These are phyloP conservation scores for Oopsacas minuta DNA, from an alignment of 37 sponge, comb jelly and placozoan species.

Conservation along the genomic window DNA sequence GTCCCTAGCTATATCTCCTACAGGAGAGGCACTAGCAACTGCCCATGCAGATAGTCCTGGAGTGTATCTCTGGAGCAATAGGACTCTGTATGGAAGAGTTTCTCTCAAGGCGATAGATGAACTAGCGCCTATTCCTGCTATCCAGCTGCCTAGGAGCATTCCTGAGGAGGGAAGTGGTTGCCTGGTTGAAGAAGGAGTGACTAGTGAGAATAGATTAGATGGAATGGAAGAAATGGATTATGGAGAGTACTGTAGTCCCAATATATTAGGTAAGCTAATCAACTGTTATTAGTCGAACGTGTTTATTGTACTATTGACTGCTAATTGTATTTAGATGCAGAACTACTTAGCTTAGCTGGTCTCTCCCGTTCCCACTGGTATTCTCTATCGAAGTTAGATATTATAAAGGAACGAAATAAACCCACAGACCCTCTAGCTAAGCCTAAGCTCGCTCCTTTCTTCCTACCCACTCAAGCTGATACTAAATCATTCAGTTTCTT, in stretches of 20 bases:
- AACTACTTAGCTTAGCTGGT: constrained; percentile 57
- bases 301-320: constrained; percentile 10
- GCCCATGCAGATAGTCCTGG: constrained; percentile 76
- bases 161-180: constrained; percentile 10
- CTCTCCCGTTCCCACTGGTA: constrained; percentile 76
- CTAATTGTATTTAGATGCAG: constrained; percentile 23
- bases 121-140: constrained; percentile 16
- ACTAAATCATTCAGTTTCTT: constrained; percentile 24
- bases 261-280: not conserved
- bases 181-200: constrained; percentile 17
- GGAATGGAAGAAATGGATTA: not conserved
- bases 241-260: constrained; percentile 4
- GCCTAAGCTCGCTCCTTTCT: constrained; percentile 80
- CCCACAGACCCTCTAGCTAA: constrained; percentile 71
- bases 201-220: not conserved
- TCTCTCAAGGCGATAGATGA: constrained; percentile 48
- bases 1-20: constrained; percentile 62
- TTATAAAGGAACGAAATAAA: constrained; percentile 81
- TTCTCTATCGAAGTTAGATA: constrained; percentile 56
- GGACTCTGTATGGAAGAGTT: constrained; percentile 56
- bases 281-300: not conserved
- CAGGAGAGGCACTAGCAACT: constrained; percentile 63
- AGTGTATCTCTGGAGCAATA: constrained; percentile 83
- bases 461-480: constrained; percentile 72
- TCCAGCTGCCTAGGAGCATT: constrained; percentile 21